These are phyloP conservation scores for Kryptolebias marmoratus DNA, from an alignment of 2,113 vertebrate genomes.

Conservation along the genomic window DNA sequence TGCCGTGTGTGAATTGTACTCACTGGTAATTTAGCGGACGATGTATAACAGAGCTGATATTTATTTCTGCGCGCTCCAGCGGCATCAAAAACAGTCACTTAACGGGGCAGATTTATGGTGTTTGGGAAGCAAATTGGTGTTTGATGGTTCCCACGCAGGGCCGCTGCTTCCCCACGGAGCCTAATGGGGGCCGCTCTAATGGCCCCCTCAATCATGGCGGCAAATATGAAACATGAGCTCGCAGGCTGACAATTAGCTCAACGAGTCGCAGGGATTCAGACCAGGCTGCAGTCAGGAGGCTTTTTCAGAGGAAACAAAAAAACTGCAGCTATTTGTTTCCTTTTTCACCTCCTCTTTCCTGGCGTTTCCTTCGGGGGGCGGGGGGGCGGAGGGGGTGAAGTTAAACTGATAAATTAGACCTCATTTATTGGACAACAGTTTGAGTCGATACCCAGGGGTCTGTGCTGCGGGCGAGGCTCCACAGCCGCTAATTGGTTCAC, in stretches of 20 bases:
- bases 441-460: conserved; percentile 90
- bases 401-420: conserved; percentile 99
- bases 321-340: conserved; percentile 44
- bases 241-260: conserved; percentile 59
- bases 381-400: conserved; percentile 80
- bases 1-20: conserved; percentile 38
- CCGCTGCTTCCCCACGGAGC: conserved; percentile 45
- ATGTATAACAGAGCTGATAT: conserved; percentile 41
- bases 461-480: conserved; percentile 86
- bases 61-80: conserved; percentile 30
- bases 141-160: conserved; percentile 66
- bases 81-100: conserved; percentile 70
- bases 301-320: conserved; percentile 36
- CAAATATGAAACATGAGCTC: conserved; percentile 52
- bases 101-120: conserved; percentile 64
- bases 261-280: conserved; percentile 21
- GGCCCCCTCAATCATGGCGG: conserved; percentile 57
- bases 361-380: conserved; percentile 70
- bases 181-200: conserved; percentile 61
- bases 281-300: background rate
- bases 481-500: conserved; percentile 93
- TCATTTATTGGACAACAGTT: conserved; percentile 97
- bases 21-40: conserved; percentile 50
- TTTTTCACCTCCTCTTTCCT: background rate
- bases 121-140: conserved; percentile 69